These are phyloP conservation scores for Acrobasis consociella DNA, from an alignment of 2,888 invertebrate species.

Conservation along the genomic window DNA sequence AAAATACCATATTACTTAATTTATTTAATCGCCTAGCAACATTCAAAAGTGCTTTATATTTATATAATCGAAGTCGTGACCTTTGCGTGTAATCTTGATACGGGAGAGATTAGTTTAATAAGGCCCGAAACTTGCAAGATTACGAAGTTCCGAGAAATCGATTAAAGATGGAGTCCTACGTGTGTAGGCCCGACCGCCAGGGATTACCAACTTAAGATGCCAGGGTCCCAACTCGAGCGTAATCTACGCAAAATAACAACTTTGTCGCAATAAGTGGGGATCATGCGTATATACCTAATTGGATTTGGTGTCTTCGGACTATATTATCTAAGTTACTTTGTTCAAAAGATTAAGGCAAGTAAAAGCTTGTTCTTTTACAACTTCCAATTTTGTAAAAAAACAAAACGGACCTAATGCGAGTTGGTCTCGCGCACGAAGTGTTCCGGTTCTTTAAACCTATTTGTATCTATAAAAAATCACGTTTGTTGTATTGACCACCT, in stretches of 20 bases:
- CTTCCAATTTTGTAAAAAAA: no score
- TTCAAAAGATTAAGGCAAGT: no score
- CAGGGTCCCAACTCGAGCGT: conserved; percentile 7
- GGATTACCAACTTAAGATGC: conserved; percentile 19
- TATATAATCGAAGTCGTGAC: background rate
- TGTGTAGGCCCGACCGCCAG: background rate
- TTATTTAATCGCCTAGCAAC: no score
- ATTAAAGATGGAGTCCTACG: conserved; percentile 3
- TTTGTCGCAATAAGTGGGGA: conserved; percentile 5
- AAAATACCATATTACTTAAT: no score
- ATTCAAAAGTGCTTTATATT: background rate
- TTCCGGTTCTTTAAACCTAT: no score
- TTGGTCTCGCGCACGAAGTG: no score
- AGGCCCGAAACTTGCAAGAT: conserved; percentile 12
- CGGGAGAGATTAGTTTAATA: conserved; percentile 5
- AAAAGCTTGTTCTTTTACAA: no score
- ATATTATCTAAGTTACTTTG: background rate
- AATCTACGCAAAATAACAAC: conserved; percentile 17
- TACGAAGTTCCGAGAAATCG: conserved; percentile 11
- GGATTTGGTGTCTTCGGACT: background rate
- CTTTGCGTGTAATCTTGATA: background rate
- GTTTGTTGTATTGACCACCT: no score
- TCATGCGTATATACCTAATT: conserved; percentile 7
- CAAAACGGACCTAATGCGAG: no score
- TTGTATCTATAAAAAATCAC: no score